Base-by-base conservation (phyloP, 2,888 invertebrate genomes). In the Drosophila tanythrix region DNA sequence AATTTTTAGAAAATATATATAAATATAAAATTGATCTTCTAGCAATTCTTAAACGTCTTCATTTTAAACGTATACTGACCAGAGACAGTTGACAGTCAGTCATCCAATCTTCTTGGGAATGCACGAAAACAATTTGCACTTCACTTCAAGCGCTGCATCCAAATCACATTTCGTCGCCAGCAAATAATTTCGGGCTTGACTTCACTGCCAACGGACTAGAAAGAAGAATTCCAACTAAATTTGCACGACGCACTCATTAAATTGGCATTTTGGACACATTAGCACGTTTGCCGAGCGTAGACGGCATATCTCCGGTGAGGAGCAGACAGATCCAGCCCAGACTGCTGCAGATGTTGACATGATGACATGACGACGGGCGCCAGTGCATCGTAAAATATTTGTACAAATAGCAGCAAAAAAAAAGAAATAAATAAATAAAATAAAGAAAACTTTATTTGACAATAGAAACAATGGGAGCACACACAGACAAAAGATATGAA, bases 121-220 rank as follows among this genome's bases (percentile, higher is more conserved):
- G 63, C 48, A 50, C 36, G 31, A 70, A 78, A 51, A 80, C 70
- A 76, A 81, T 79, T 79, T 67, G 81, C 81, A 79, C 67, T 76
- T 79, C 59, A 73, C 13, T 36, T 80, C 53, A 80, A 80, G 77
- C 81, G 76, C 51, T 72, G 62, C 65, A 48, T 35, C 50, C 57
- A 74, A 70, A 56, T 64, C 61, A n/a, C 56, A 58, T 48, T 43
- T 50, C 27, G 48, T 50, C 64, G 69, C 69, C 77, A 57, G 55
- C 76, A 74, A 72, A 78, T 87, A 83, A 87, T 89, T 87, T 87
- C 89, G 71, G 60, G 87, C 81, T 83, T 81, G 78, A 89, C 50
- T 89, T 78, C 70, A 74, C 36, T 62, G 74, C 21, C 65, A 87
- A 76, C 76, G 63, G 76, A 82, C 77, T 89, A 83, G 86, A 86